Conservation (phyloP, 1,140 invertebrate species). For the Grapholita molesta region DNA sequence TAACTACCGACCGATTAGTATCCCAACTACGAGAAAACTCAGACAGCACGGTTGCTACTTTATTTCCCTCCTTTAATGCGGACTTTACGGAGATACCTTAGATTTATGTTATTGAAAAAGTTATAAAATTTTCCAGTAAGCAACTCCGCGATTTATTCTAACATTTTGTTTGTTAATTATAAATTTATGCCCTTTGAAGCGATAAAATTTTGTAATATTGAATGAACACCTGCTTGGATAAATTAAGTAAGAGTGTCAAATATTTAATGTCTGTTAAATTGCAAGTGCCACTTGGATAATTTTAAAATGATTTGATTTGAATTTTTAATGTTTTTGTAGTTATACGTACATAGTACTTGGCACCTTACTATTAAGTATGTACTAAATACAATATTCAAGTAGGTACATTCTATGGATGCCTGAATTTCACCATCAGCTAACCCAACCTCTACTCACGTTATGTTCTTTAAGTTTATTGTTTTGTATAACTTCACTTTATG, state of each 20-base stretch:
- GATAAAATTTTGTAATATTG: neutral
- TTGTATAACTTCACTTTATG: neutral
- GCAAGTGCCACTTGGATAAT: too few relatives aligned
- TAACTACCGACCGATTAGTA: constrained; percentile 13
- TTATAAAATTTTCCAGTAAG: neutral
- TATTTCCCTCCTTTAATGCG: neutral
- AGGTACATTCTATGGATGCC: too few relatives aligned
- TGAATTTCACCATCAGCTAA: too few relatives aligned
- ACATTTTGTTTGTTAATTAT: neutral
- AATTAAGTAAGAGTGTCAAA: neutral
- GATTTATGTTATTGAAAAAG: constrained; percentile 12
- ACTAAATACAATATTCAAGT: too few relatives aligned
- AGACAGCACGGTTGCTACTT: neutral
- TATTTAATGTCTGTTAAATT: neutral
- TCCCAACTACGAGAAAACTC: constrained; percentile 17
- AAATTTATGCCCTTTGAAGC: neutral
- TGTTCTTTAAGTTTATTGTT: neutral
- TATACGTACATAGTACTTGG: too few relatives aligned
- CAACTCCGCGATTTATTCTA: neutral
- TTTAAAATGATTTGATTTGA: too few relatives aligned
- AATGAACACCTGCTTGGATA: neutral
- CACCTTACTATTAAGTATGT: too few relatives aligned
- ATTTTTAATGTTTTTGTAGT: too few relatives aligned
- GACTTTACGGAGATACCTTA: neutral
- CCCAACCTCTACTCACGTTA: neutral